Percentiles rank a stretch among this genome's conserved stretches.
Evolutionary conservation across 2,888 invertebrate species (phyloP).

Genomic region (Sepioteuthis lessoniana): DNA sequence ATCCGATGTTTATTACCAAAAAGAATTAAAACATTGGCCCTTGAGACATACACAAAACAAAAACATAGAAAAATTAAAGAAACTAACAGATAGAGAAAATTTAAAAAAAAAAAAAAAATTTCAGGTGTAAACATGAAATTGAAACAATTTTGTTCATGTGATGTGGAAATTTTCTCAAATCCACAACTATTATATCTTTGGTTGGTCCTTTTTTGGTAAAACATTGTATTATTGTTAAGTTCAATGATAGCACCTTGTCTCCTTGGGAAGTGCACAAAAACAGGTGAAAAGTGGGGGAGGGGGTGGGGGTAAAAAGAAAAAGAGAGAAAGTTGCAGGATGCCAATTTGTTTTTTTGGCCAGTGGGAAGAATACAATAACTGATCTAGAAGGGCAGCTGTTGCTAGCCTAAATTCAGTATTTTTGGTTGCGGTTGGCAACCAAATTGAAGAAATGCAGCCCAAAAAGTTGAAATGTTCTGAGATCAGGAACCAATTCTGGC

Average conservation of each 20-base stretch:
- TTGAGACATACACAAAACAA: not conserved
- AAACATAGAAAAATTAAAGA: not conserved
- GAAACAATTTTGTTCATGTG: not conserved
- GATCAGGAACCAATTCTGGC: not conserved
- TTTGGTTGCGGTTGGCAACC: not conserved
- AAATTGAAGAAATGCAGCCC: not conserved
- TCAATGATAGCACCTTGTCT: constrained; percentile 12
- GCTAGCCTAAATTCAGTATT: not conserved
- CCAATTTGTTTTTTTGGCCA: not conserved
- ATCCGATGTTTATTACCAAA: not conserved
- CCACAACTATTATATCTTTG: not conserved
- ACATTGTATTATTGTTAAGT: not conserved
- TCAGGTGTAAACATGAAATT: not conserved
- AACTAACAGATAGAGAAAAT: too few species aligned
- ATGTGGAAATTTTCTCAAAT: not conserved
- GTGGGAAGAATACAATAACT: not conserved
- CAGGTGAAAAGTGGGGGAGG: not conserved
- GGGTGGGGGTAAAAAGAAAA: not conserved
- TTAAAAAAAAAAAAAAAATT: too few species aligned
- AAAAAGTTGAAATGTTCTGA: not conserved
- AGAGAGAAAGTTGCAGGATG: not conserved
- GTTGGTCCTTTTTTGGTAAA: not conserved
- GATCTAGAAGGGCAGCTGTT: not conserved
- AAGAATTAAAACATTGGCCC: not conserved
- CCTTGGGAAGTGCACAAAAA: constrained; percentile 2